Evolutionary conservation across 2,113 vertebrate genomes (phyloP).

Genomic region (Spea bombifrons): DNA sequence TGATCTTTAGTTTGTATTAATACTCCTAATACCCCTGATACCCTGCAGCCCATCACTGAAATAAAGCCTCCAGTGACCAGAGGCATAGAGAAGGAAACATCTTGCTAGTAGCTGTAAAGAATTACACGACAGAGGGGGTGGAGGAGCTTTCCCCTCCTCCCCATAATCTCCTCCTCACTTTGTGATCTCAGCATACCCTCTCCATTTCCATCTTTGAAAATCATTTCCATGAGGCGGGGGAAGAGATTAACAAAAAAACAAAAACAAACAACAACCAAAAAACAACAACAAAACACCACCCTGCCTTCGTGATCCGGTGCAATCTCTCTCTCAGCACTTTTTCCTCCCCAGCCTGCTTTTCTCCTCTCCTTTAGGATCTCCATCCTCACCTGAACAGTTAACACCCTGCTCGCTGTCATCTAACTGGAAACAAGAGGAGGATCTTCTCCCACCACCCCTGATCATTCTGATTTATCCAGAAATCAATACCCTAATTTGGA

Average conservation of each 20-base stretch:
- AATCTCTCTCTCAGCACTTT: too few relatives aligned
- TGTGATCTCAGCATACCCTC: conserved; percentile 38
- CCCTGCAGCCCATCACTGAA: not conserved
- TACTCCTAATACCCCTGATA: not conserved
- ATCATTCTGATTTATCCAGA: conserved; percentile 9
- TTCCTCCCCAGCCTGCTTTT: not conserved
- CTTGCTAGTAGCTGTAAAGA: conserved; percentile 18
- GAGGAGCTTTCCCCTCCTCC: conserved; percentile 29
- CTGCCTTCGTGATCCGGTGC: not conserved
- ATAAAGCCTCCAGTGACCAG: not conserved
- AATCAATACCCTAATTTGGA: not conserved
- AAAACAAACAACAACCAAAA: not conserved
- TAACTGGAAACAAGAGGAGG: conserved; percentile 26
- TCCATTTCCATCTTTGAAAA: conserved; percentile 31
- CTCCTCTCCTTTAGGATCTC: not conserved
- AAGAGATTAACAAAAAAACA: not conserved
- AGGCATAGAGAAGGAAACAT: not conserved
- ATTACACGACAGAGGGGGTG: conserved; percentile 7
- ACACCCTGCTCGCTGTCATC: conserved; percentile 20
- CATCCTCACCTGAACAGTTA: conserved; percentile 13
- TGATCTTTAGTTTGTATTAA: not conserved
- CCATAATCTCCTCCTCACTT: conserved; percentile 42
- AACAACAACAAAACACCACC: not conserved
- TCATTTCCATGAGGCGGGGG: conserved; percentile 26
- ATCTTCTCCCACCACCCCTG: not conserved